Percentiles rank a stretch among this genome's conserved stretches.
Evolutionary conservation across 2,113 vertebrate genomes (phyloP).

Genomic region (Balaenoptera acutorostrata): DNA sequence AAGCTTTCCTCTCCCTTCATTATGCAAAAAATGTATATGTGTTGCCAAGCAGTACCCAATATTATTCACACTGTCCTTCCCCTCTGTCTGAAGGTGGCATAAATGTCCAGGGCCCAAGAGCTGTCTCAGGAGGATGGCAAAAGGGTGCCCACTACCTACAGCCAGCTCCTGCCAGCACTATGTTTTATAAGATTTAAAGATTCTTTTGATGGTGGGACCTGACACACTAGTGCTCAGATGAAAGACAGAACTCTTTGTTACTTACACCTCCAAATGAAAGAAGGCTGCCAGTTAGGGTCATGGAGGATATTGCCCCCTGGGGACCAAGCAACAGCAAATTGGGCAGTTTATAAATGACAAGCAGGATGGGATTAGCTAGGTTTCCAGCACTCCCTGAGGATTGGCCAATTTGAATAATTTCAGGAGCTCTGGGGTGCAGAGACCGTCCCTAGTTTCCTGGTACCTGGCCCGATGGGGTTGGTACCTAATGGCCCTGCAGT

Average conservation of each 20-base stretch:
- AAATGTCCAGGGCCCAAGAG: background rate
- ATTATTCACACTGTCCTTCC: background rate
- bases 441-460: background rate
- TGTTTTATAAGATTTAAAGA: background rate
- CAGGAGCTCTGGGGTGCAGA: background rate
- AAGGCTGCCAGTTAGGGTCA: background rate
- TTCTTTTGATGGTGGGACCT: background rate
- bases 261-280: background rate
- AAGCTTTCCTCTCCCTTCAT: background rate
- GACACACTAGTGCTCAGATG: background rate
- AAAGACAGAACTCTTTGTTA: background rate
- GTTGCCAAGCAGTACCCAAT: background rate
- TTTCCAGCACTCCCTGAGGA: background rate
- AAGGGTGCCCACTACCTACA: background rate
- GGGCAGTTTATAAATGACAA: too few relatives aligned
- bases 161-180: background rate
- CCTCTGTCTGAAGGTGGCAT: background rate
- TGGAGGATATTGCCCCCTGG: background rate
- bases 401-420: background rate
- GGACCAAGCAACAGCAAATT: background rate
- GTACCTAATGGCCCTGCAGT: background rate
- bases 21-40: background rate
- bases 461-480: background rate
- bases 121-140: background rate
- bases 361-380: too few relatives aligned